Evolutionary conservation across 2,888 invertebrate genomes (phyloP), one percentile per base, ranked within the genome.

Genomic region (Xestobium rufovillosum): DNA sequence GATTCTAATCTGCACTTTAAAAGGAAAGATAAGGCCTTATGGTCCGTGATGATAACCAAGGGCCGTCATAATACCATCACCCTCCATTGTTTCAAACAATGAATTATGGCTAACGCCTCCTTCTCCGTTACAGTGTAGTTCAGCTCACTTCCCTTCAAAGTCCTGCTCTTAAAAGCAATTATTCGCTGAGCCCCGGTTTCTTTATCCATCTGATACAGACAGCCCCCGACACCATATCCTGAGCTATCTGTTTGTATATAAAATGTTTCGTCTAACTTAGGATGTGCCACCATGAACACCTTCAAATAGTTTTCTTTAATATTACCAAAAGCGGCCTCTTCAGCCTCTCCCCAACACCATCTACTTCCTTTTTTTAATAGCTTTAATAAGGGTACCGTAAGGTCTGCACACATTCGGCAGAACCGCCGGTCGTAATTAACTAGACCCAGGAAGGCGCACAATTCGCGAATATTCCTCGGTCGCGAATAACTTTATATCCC

Each of bases 181-280:
- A 33, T 26, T 12, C 14, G 3, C 3, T 42, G 27, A 4, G 29
- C 19, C 3, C 14, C 28, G 10, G 12, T 14, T 3, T 34, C 14
- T 6, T 6, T 2, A n/a, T 15, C 10, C 10, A 39, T 11, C 26
- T 39, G 39, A 17, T 29, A 39, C 11, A 39, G 13, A 29, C 35
- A 37, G 33, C 39, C 27, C 32, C 28, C 25, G 36, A 50, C 6
- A 43, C 26, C 10, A 43, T 27, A 4, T 31, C 43, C 31, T 31
- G 28, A 39, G 11, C 33, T 31, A 19, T 36, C 31, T 3, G 27
- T 15, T 26, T 39, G 25, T 11, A 39, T 30, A 15, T 31, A 39
- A 16, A 25, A 39, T 6, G n/a, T 11, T 16, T 6, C 12, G 3
- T 13, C 26, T 11, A 26, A 12, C 14, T 36, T 12, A 10, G 39